Evolutionary conservation across 2,888 invertebrate genomes (phyloP), one percentile per base, ranked within the genome.

Genomic region (Heteropelma amictum): DNA sequence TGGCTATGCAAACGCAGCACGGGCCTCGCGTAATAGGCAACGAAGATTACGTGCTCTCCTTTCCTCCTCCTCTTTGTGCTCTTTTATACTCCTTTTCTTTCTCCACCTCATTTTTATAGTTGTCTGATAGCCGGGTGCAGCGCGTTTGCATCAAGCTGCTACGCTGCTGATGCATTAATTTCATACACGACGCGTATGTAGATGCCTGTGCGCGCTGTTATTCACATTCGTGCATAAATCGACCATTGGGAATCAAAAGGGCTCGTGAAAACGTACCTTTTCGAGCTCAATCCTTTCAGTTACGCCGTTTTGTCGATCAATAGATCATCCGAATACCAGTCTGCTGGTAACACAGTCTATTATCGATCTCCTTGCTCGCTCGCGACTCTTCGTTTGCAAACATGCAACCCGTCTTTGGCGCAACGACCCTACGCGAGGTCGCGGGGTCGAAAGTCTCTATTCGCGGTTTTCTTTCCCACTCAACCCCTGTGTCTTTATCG

Each of bases 341-440:
- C 53, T 53, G 21, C 53, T 30, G 53, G 19, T 26, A 64, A 64
- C 42, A 42, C 42, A 33, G 53, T 42, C 45, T 42, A 51, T 61
- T 73, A 81, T 81, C 79, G 80, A 81, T 80, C 74, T 78, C 72
- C 64, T 53, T 30, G 28, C 54, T 35, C 33, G 33, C 35, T 45
- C 26, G 17, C 60, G 19, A 40, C 47, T 56, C 40, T 64, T 71
- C 63, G 68, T 68, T 74, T 40, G 74, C 75, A 72, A 78, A 78
- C 83, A 83, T 82, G 83, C 82, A 81, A 83, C 81, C 73, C 81
- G 69, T 71, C 80, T 79, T 75, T 76, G 83, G 83, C 81, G 77
- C 83, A 83, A 83, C 82, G 84, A 84, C 82, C 83, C 79, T 73
- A 73, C 77, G 64, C 65, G 72, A 71, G 76, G 72, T 78, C 58